These are phyloP conservation scores for Rhizomys pruinosus DNA, from an alignment of 2,113 vertebrate genomes.

Conservation along the genomic window DNA sequence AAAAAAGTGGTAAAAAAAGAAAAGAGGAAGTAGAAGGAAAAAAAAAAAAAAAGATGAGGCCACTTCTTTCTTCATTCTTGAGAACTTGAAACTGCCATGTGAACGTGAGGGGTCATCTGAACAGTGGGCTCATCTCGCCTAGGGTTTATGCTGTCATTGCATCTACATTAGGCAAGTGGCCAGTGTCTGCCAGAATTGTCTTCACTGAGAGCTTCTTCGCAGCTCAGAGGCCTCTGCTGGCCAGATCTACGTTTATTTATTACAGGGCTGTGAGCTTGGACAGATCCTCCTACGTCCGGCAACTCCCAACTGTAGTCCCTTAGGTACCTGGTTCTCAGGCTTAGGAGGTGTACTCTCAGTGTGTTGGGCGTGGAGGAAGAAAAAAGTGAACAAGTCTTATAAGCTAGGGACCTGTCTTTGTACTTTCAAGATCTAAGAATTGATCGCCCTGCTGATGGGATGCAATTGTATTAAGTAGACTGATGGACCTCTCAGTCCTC, in stretches of 20 bases:
- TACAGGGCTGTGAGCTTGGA: background rate
- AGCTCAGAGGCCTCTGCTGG: background rate
- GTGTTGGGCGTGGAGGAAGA: no score
- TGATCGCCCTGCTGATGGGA: background rate
- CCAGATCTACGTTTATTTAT: background rate
- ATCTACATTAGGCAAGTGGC: background rate
- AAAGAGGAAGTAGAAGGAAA: background rate
- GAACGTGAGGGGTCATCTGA: no score
- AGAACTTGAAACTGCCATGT: background rate
- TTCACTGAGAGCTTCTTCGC: no score
- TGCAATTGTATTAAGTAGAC: background rate
- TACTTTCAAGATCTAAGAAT: background rate
- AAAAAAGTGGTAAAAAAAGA: background rate
- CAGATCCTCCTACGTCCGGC: background rate
- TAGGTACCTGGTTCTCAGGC: background rate
- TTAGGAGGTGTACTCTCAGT: background rate
- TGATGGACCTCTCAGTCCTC: no score
- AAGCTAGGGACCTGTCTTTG: background rate
- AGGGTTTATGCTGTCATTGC: background rate
- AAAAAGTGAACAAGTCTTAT: background rate
- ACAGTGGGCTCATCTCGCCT: no score
- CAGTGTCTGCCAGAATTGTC: background rate
- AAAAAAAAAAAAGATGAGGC: rapidly evolving
- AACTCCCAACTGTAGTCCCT: no score
- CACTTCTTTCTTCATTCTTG: background rate